Evolutionary conservation across 1,140 invertebrate genomes (phyloP), one percentile per base, ranked within the genome.

Genomic region (Lucilia cuprina): DNA sequence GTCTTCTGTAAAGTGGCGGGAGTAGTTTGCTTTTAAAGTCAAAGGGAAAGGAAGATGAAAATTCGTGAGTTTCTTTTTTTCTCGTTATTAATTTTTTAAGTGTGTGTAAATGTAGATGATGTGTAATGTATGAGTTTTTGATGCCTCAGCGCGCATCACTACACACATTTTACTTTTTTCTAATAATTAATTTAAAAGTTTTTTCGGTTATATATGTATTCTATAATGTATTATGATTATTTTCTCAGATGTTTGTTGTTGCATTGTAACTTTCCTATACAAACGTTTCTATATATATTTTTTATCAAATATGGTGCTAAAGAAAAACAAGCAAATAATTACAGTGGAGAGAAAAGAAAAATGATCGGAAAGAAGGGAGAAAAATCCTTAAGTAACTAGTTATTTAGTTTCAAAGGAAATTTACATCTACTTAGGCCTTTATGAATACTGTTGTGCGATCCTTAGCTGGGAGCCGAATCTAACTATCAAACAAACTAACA

Each of bases 151-250:
- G 77, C 77, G 77, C 77, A 80, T 80, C 77, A 80, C 77, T 80
- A 49, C 41, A 41, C 65, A 70, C n/a, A 25, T 70, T 21, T 70
- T 70, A 70, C 65, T 70, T 80, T 85, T 34, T 89, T 89, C 89
- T 90, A 90, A 90, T 90, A 90, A 90, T 90, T 90, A 90, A 90
- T 90, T 90, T 90, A 90, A 90, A 90, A 90, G 86, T 89, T 90
- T 88, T n/a, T 89, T 78, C 75, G 70, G 49, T 55, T 25, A 84
- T 55, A 5, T 41, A 41, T 41, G 41, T 41, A 41, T 41, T 41
- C 5, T 41, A 41, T 41, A 41, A 7, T 41, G 5, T 41, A 41
- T 41, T 41, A 8, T 41, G 5, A 41, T 41, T 82, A 8, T 74
- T 82, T 17, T 77, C 7, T 35, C 13, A 82, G 30, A 10, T 65